Percentiles rank a stretch among this genome's conserved stretches.
Conservation (phyloP, 2,113 vertebrate species). For the Cyanistes caeruleus region DNA sequence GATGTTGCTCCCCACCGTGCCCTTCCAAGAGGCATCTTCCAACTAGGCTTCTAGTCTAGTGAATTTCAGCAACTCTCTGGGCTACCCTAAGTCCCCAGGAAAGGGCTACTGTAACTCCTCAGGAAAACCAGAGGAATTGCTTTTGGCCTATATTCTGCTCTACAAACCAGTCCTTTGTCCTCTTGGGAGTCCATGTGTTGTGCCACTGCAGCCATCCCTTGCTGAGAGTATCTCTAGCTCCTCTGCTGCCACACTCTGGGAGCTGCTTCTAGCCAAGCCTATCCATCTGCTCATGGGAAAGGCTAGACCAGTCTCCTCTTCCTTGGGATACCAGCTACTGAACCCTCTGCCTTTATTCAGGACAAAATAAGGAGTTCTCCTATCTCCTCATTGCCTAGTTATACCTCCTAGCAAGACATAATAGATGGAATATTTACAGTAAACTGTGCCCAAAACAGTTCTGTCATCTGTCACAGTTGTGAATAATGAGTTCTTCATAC, state of each 20-base stretch:
- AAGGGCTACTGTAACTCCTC: not conserved
- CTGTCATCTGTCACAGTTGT: not conserved
- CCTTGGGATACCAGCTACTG: not conserved
- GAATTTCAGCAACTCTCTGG: not conserved
- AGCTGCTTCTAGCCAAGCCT: not conserved
- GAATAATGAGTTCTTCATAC: not conserved
- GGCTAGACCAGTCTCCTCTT: not conserved
- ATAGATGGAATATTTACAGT: not conserved
- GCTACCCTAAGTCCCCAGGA: not conserved
- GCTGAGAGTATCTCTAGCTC: not conserved
- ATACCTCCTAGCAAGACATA: not conserved
- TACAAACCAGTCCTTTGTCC: not conserved
- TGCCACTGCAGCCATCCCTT: not conserved
- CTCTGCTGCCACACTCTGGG: not conserved
- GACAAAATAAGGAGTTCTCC: not conserved
- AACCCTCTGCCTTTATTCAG: not conserved
- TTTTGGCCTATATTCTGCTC: not conserved
- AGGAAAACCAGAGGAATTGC: not conserved
- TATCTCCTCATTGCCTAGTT: not conserved
- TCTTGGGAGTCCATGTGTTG: rapidly evolving
- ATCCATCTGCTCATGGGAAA: not conserved
- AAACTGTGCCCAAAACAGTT: not conserved
- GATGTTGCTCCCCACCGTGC: not conserved
- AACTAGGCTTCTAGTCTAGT: not conserved
- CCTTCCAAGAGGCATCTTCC: not conserved